Evolutionary conservation across 1,140 invertebrate species (phyloP), one percentile per base, ranked within the genome.

Genomic region (Drosophila lacertosa): DNA sequence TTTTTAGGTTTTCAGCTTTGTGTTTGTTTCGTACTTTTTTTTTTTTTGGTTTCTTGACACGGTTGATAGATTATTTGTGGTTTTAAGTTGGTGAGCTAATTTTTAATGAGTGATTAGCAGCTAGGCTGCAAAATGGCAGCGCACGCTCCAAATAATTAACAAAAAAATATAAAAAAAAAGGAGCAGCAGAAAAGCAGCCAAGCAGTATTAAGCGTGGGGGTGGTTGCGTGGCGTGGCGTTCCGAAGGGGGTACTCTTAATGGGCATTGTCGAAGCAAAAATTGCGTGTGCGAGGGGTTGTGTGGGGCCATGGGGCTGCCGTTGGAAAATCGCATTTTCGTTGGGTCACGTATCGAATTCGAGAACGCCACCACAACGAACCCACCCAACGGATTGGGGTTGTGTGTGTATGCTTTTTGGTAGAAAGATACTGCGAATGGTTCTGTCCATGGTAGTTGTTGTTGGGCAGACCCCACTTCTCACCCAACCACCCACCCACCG

Each of bases 311-410:
- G n/a, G 15, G n/a, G 16, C 39, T 51, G n/a, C 10, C n/a, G 20
- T 37, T 51, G 63, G 72, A 64, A 76, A 83, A 86, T 86, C 81
- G 77, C 82, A 81, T 88, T 77, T 84, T 88, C 69, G 77, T 73
- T 67, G 70, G 69, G 82, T 86, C 81, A 86, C 81, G 81, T 88
- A 81, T 88, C 69, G 70, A 74, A 77, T 81, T 86, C 59, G 62
- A 86, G 77, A 65, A 69, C 73, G 67, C 48, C 66, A n/a, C n/a
- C 47, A 16, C 64, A 70, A 44, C 35, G 40, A 63, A 63, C 48
- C 42, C 66, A 42, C 55, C 65, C 64, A 10, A 54, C 40, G 16
- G 39, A 67, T 40, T 54, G 45, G 59, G 59, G 50, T 45, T 58
- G 54, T 66, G 13, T 53, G 32, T 45, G 24, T 48, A 48, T 59